Conservation (phyloP, 2,113 vertebrate genomes). For the Mesoclemmys tuberculata region DNA sequence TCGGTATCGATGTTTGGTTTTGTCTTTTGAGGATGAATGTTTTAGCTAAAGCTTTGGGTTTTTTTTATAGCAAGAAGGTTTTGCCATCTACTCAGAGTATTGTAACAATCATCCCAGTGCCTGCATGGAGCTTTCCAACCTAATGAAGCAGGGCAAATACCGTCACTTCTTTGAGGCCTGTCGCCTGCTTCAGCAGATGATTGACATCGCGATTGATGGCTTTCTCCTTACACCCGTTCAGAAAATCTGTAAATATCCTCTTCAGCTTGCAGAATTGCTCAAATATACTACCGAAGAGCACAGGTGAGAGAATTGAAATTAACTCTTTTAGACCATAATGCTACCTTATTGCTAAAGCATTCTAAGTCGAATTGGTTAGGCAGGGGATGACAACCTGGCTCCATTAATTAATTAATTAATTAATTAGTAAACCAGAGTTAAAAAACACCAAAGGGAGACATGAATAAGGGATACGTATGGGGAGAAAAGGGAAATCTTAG, state of each 20-base stretch:
- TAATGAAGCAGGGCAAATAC: conserved; percentile 93
- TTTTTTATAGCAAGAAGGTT: conserved; percentile 88
- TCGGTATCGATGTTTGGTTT: not conserved
- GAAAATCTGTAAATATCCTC: conserved; percentile 98
- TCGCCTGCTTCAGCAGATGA: conserved; percentile 98
- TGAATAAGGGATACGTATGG: not conserved
- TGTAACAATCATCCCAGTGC: conserved; percentile 96
- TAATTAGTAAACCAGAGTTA: not conserved
- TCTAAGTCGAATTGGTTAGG: not conserved
- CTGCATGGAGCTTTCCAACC: conserved; percentile 87
- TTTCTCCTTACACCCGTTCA: conserved; percentile 97
- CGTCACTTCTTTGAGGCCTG: conserved; percentile 98
- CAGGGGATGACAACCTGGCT: not conserved
- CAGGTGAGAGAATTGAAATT: conserved; percentile 79
- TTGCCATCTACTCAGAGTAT: conserved; percentile 96
- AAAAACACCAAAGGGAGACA: not conserved
- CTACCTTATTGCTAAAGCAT: not conserved
- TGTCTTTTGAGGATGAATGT: not conserved
- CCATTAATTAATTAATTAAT: no score
- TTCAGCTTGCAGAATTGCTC: conserved; percentile 95
- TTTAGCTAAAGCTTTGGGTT: conserved; percentile 1
- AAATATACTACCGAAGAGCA: conserved; percentile 96
- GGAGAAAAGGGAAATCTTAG: not conserved
- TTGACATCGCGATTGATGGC: conserved; percentile 95
- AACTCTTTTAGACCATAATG: rapidly evolving